These are phyloP conservation scores for Hypsibius dujardini DNA, from an alignment of 1,140 invertebrate species.

Conservation along the genomic window DNA sequence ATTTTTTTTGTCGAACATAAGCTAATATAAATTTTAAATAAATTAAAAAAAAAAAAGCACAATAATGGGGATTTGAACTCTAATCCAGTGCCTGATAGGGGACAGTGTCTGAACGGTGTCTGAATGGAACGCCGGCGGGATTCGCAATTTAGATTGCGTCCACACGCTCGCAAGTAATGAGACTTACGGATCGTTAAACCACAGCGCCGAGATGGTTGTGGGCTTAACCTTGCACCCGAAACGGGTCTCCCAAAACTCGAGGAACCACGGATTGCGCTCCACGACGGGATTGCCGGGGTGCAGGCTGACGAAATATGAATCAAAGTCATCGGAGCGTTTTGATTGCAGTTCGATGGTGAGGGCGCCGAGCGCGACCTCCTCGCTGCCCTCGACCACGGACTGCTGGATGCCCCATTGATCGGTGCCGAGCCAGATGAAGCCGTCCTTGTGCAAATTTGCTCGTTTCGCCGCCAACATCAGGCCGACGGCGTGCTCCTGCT, in stretches of 20 bases:
- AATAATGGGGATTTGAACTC: too few relatives aligned
- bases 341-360: conserved; percentile 55
- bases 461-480: conserved; percentile 35
- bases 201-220: conserved; percentile 24
- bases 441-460: conserved; percentile 25
- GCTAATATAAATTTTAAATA: too few relatives aligned
- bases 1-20: too few relatives aligned
- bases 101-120: too few relatives aligned
- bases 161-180: background rate
- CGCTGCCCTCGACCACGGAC: conserved; percentile 48
- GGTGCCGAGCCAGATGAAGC: conserved; percentile 50
- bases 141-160: too few relatives aligned
- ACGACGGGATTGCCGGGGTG: conserved; percentile 40
- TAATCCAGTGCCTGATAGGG: too few relatives aligned
- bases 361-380: conserved; percentile 52
- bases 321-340: conserved; percentile 41
- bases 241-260: conserved; percentile 53
- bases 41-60: too few relatives aligned
- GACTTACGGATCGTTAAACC: conserved; percentile 16
- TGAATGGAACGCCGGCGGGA: too few relatives aligned
- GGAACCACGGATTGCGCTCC: conserved; percentile 52
- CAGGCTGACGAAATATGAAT: conserved; percentile 47
- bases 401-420: conserved; percentile 58
- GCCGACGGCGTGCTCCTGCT: conserved; percentile 45
- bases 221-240: conserved; percentile 39